A percentile compares a stretch with the other conserved stretches of the same genome.
Conservation (phyloP, 2,797 vertebrate species). For the Emys orbicularis region DNA sequence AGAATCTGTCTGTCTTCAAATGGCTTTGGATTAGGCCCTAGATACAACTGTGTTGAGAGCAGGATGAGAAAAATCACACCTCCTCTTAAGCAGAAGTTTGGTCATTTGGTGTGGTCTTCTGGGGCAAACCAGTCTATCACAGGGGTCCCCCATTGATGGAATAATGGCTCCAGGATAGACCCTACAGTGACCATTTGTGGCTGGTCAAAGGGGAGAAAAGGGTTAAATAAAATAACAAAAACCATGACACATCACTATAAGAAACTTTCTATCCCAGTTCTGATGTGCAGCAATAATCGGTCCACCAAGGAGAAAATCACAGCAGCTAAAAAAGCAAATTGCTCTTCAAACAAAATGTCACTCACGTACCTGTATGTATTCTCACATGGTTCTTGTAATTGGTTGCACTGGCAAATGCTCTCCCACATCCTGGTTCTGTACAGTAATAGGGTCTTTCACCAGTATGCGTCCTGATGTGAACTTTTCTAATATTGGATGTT, state of each 20-base stretch:
- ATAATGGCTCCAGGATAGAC: neutral
- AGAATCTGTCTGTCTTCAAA: neutral
- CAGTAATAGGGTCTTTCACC: constrained; percentile 99
- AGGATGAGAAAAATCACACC: neutral
- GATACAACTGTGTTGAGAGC: neutral
- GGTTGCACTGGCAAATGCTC: constrained; percentile 98
- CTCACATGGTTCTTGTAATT: constrained; percentile 99
- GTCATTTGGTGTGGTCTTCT: neutral
- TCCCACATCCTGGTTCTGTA: constrained; percentile 96
- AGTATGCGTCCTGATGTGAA: constrained; percentile 99
- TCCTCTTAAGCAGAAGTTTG: neutral
- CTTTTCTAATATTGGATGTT: constrained; percentile 99
- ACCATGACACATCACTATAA: neutral
- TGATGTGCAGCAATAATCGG: neutral
- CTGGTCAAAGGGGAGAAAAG: neutral
- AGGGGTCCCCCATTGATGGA: neutral
- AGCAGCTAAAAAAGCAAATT: constrained; percentile 3
- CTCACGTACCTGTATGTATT: constrained; percentile 93
- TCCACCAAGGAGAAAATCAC: neutral
- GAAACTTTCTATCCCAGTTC: neutral
- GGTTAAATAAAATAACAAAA: neutral
- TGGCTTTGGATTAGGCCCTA: neutral
- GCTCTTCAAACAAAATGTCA: constrained; percentile 28
- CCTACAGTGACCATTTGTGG: neutral
- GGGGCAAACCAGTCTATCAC: neutral